Evolutionary conservation across 2,888 invertebrate genomes (phyloP).

Genomic region (Himalopsyche japonica): DNA sequence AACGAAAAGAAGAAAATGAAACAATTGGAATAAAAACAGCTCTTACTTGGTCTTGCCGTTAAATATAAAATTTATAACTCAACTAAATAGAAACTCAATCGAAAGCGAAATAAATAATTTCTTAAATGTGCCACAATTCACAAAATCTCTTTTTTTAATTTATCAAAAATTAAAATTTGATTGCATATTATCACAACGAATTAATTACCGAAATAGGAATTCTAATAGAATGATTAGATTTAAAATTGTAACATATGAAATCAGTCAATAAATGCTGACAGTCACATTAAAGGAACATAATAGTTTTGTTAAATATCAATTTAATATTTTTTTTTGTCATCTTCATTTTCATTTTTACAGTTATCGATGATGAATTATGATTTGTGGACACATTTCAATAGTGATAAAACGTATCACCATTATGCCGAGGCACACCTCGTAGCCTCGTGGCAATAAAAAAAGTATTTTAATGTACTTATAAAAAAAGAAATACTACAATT

Average conservation of each 20-base stretch:
- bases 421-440: neutral
- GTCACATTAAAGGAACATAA: no score
- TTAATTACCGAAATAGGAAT: no score
- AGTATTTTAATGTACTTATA: neutral
- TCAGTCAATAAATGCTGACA: no score
- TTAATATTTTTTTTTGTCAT: no score
- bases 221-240: no score
- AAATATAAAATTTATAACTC: neutral
- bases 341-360: no score
- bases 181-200: no score
- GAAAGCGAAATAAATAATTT: neutral
- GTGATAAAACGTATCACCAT: neutral
- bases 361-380: neutral
- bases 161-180: no score
- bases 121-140: neutral
- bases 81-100: neutral
- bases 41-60: neutral
- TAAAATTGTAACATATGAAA: no score
- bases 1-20: neutral
- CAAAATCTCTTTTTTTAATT: neutral
- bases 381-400: neutral
- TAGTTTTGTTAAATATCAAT: no score
- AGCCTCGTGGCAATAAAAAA: no score
- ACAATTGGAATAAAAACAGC: neutral
- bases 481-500: slow-evolving; percentile 30